Evolutionary conservation across 2,113 vertebrate genomes (phyloP), one percentile per base, ranked within the genome.

Genomic region (Ochotona curzoniae): DNA sequence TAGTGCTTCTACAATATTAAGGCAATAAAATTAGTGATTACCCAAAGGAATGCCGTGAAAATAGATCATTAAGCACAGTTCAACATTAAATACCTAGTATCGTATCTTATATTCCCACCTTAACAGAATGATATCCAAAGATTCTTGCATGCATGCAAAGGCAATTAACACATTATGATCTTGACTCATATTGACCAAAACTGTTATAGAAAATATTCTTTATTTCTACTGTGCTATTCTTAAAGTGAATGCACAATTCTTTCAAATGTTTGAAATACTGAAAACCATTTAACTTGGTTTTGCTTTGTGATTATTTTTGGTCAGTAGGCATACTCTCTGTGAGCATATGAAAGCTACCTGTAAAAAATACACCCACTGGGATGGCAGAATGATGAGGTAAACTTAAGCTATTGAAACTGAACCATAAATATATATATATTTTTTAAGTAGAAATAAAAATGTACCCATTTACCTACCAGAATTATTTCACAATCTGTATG

Each of bases 21-120:
- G 75, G 76, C 66, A 83, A 85, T 63, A 95, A 78, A 89, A 94
- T 2, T 95, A 47, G 61, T 92, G n/a, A 84, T 97, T 96, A 90
- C 15, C 15, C 90, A 63, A 81, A 54, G 21, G 80, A 95, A 95
- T 81, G 1, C 51, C 51, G 85, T 87, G 47, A 95, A 95, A 79
- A 54, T 86, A 96, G 83, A 83, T 84, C 82, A 95, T 71, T 97
- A 15, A 94, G 12, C 23, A 96, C 47, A 91, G 69, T 88, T 63
- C 79, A 96, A 93, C 87, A 92, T 20, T 1, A 96, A 91, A 51
- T 81, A 63, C 6, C 51, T 60, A 54, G 3, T 76, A 83, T 74
- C 90, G 51, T 6, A 84, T 76, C 51, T 25, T 66, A 14, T 44
- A 93, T 91, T 91, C 96, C 76, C 54, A 67, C 14, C 76, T 44